Evolutionary conservation across 2,113 vertebrate species (phyloP).

Genomic region (Agapornis roseicollis): DNA sequence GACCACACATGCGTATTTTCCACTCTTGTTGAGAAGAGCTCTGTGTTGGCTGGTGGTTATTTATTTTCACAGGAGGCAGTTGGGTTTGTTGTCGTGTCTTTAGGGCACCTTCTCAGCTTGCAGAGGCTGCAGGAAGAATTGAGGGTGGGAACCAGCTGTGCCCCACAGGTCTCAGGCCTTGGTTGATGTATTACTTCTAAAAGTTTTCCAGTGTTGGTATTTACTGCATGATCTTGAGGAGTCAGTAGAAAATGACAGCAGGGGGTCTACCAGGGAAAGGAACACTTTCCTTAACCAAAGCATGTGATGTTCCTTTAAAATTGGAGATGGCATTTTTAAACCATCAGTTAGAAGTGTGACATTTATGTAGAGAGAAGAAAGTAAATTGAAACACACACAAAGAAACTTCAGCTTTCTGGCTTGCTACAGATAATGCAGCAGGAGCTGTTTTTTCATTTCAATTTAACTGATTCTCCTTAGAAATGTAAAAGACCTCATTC

Average conservation of each 20-base stretch:
- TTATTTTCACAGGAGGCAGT: neutral
- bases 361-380: neutral
- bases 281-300: neutral
- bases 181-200: neutral
- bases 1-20: constrained; percentile 21
- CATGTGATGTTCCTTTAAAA: neutral
- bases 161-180: neutral
- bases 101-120: constrained; percentile 27
- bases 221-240: neutral
- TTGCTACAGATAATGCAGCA: neutral
- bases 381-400: neutral
- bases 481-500: neutral
- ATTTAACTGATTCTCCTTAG: neutral
- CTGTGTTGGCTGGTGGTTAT: neutral
- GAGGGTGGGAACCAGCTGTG: neutral
- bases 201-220: constrained; percentile 12
- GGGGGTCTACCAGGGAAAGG: neutral
- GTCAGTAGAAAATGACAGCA: neutral
- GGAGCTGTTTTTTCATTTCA: neutral
- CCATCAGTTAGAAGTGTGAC: neutral
- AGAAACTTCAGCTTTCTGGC: neutral
- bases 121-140: neutral
- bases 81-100: constrained; percentile 4
- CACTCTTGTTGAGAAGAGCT: neutral
- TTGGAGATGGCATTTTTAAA: neutral